Conservation (phyloP, 2,888 invertebrate genomes). For the Pseudococcus jackbeardsleyi region DNA sequence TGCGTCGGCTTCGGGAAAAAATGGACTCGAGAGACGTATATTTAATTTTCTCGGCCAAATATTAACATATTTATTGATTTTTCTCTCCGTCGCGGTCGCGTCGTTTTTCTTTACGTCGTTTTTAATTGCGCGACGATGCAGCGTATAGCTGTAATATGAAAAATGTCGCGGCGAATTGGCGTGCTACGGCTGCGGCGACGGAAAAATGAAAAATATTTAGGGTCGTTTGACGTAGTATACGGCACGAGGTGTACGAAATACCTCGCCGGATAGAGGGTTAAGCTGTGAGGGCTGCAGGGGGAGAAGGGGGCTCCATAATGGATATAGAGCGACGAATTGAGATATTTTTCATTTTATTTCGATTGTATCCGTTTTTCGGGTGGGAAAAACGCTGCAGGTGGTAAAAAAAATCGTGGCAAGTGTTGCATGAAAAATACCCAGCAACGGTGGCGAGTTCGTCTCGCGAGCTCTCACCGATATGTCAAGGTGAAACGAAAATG, state of each 20-base stretch:
- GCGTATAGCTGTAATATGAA: neutral
- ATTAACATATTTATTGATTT: constrained; percentile 28
- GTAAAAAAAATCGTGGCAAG: constrained; percentile 27
- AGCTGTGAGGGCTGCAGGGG: neutral
- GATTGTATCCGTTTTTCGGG: neutral
- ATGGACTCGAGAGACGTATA: neutral
- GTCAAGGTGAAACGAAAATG: constrained; percentile 45
- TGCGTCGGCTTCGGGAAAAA: neutral
- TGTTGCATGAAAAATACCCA: constrained; percentile 39
- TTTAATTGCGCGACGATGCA: neutral
- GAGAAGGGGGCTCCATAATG: neutral
- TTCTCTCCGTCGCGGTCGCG: neutral
- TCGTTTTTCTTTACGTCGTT: neutral
- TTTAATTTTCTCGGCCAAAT: constrained; percentile 3
- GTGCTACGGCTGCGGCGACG: neutral
- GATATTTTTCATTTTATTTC: constrained; percentile 34
- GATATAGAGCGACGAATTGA: constrained; percentile 28
- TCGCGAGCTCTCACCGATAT: constrained; percentile 8
- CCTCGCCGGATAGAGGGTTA: neutral
- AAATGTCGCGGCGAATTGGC: constrained; percentile 19
- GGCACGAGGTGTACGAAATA: neutral
- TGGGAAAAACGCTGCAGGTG: constrained; percentile 2
- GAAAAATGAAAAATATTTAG: constrained; percentile 28
- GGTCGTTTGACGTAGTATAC: neutral
- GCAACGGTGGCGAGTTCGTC: neutral